Evolutionary conservation across 2,113 vertebrate genomes (phyloP), one percentile per base, ranked within the genome.

Genomic region (Archilochus colubris): DNA sequence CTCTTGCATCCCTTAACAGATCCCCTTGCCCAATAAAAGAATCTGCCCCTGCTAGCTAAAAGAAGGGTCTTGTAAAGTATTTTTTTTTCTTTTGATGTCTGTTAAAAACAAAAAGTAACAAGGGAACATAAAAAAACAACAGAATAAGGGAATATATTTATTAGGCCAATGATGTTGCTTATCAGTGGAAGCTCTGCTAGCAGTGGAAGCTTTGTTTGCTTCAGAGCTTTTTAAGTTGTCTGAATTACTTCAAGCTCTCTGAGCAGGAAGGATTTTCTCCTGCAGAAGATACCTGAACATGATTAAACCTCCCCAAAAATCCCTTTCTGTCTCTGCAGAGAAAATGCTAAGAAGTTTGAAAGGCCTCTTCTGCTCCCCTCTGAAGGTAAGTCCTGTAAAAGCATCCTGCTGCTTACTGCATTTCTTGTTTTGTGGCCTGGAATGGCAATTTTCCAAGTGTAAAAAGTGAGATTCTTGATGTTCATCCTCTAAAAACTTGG

Each of bases 261-360:
- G 36, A 40, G 6, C 46, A 51, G 58, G 25, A 73, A 8, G 0
- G 1, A 4, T 78, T 70, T 38, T 62, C 24, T 70, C 10, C 17
- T 28, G 40, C 1, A 0, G 24, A 13, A 77, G 18, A 27, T 13
- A n/a, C 5, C 19, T 27, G 13, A 64, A 5, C 3, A 3, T 19
- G 15, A 53, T 12, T 31, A 66, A 82, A 36, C 0, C 3, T 18
- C 5, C 55, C 5, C 55, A 3, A 86, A 78, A 46, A 25, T 30
- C 55, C 36, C 6, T 16, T 94, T 83, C 40, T 93, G 25, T 95
- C 53, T 84, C 75, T 84, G 4, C 91, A 91, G 95, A 33, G 28
- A 90, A 54, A 62, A 98, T 98, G 98, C 93, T 98, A 94, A 96
- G 95, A 53, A 82, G 67, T 24, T 16, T 97, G 74, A 86, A 28